Evolutionary conservation across 2,797 vertebrate genomes (phyloP).

Genomic region (Pangasius sanitwongsei): DNA sequence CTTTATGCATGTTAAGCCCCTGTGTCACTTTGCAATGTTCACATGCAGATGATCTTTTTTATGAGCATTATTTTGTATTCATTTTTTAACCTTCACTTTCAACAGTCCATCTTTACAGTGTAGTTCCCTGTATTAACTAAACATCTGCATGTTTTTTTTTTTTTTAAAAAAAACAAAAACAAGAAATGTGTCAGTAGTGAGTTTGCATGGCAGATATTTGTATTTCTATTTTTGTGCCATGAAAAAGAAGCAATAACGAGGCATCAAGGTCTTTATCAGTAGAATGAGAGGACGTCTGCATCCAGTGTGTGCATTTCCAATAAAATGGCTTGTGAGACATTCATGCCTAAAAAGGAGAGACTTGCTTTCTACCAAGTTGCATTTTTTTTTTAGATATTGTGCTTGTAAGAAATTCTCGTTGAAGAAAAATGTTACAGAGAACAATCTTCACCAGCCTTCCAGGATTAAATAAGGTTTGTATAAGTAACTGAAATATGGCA

Average conservation of each 20-base stretch:
- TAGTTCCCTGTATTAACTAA: constrained; percentile 75
- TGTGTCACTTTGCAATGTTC: constrained; percentile 82
- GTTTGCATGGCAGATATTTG: constrained; percentile 84
- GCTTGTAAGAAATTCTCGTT: neutral
- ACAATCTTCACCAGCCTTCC: neutral
- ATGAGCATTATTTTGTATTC: constrained; percentile 74
- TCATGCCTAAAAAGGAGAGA: neutral
- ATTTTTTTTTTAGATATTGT: neutral
- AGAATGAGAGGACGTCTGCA: constrained; percentile 52
- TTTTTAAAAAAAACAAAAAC: constrained; percentile 44
- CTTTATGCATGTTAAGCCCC: constrained; percentile 65
- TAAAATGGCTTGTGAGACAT: constrained; percentile 58
- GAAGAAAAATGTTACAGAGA: neutral
- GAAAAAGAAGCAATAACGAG: constrained; percentile 85
- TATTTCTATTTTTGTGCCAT: constrained; percentile 86
- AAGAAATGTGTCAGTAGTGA: constrained; percentile 71
- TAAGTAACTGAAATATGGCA: neutral
- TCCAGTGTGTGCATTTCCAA: constrained; percentile 58
- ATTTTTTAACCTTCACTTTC: constrained; percentile 78
- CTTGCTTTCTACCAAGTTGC: neutral
- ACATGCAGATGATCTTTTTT: constrained; percentile 75
- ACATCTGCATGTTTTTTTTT: constrained; percentile 67
- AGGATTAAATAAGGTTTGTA: neutral
- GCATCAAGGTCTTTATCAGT: constrained; percentile 42
- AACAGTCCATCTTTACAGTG: constrained; percentile 79